A percentile compares a stretch with the other conserved stretches of the same genome.
Evolutionary conservation across 2,113 vertebrate genomes (phyloP).

Genomic region (Anhinga rufa): DNA sequence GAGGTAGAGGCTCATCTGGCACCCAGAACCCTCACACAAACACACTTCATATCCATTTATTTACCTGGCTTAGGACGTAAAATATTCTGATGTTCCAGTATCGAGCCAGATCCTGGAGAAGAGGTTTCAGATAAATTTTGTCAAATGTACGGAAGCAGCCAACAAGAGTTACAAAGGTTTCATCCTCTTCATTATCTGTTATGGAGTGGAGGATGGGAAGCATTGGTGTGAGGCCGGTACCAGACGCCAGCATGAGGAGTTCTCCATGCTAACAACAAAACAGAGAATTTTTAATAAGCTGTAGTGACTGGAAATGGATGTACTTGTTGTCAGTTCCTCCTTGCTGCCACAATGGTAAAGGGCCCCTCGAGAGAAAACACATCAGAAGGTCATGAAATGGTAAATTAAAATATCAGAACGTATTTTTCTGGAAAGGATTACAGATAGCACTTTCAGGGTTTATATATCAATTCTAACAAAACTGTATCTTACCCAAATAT

Average conservation of each 20-base stretch:
- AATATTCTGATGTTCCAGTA: constrained; percentile 77
- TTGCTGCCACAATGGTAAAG: not conserved
- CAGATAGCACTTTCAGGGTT: not conserved
- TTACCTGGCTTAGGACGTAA: constrained; percentile 80
- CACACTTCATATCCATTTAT: not conserved
- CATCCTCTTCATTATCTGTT: constrained; percentile 75
- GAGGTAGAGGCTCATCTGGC: not conserved
- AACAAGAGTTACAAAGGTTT: constrained; percentile 79
- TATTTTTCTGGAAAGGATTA: not conserved
- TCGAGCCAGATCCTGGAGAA: constrained; percentile 71
- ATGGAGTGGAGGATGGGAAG: constrained; percentile 75
- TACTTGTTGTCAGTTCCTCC: not conserved
- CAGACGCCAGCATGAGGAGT: constrained; percentile 77
- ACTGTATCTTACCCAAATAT: not conserved
- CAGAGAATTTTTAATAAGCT: constrained; percentile 7
- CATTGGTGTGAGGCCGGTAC: constrained; percentile 80
- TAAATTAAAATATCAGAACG: not conserved
- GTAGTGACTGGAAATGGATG: not conserved
- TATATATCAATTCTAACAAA: not conserved
- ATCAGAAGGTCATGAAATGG: not conserved
- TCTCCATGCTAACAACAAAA: constrained; percentile 70
- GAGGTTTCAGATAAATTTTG: constrained; percentile 75
- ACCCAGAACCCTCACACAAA: not conserved
- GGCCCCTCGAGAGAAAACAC: not conserved
- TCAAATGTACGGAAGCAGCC: constrained; percentile 75